Evolutionary conservation across 2,888 invertebrate genomes (phyloP).

Genomic region (Tetrapedia diversipes): DNA sequence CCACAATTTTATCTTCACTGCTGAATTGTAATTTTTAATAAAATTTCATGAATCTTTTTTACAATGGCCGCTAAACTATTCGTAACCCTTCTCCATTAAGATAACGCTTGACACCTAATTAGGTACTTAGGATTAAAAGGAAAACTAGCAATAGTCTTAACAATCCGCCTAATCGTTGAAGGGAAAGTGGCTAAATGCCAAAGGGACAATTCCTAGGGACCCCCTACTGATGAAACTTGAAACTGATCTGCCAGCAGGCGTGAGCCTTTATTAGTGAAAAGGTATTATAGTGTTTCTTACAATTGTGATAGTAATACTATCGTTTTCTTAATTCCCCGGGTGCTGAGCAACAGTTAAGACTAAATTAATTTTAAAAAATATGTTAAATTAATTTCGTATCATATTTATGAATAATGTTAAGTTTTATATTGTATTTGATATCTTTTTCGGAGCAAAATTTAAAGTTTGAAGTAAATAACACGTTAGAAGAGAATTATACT

Average conservation of each 20-base stretch:
- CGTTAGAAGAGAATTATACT: no score
- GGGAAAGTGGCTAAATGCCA: constrained; percentile 35
- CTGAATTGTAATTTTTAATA: no score
- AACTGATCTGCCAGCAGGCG: constrained; percentile 40
- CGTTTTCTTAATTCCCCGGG: background rate
- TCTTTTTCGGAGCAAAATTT: no score
- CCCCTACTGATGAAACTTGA: constrained; percentile 27
- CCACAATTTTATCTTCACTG: no score
- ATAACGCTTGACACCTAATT: constrained; percentile 47
- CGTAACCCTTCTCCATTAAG: constrained; percentile 26
- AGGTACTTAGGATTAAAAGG: constrained; percentile 52
- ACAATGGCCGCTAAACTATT: background rate
- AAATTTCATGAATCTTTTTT: no score
- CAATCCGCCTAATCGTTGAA: constrained; percentile 37
- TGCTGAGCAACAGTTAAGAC: no score
- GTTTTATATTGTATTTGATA: no score
- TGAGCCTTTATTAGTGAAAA: constrained; percentile 30
- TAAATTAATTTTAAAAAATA: constrained; percentile 2
- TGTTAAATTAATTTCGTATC: no score
- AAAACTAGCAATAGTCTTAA: constrained; percentile 26
- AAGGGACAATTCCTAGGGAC: constrained; percentile 30
- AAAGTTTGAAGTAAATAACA: no score
- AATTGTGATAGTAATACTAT: constrained; percentile 10
- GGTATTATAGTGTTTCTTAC: constrained; percentile 17
- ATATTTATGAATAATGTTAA: no score